phyloP scores from a whole-genome alignment of 2,113 vertebrate genomes.

The Lasiurus borealis region DNA sequence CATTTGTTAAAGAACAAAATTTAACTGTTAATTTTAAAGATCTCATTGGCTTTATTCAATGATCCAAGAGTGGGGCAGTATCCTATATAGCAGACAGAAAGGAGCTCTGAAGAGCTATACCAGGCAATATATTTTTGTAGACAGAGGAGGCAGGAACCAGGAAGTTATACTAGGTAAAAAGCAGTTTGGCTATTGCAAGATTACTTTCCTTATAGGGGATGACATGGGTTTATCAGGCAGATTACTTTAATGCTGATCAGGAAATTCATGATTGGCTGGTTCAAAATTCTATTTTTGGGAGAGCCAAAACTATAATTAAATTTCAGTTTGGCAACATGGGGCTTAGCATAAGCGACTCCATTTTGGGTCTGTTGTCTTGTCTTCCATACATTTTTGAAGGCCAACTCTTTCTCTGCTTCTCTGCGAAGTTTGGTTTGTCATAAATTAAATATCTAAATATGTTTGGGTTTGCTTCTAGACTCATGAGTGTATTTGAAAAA shows the following conservation, averaged over 20 bases:
- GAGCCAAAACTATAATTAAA: background rate
- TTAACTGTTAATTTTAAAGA: background rate
- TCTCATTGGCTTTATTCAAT: background rate
- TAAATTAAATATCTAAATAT: constrained; percentile 26
- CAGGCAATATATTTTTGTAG: background rate
- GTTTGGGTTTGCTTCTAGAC: background rate
- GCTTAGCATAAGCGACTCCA: background rate
- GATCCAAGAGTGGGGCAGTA: background rate
- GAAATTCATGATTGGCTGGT: background rate
- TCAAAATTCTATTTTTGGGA: constrained; percentile 32
- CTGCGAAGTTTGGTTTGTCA: background rate
- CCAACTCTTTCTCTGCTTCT: background rate
- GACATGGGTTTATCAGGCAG: background rate
- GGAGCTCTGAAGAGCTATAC: background rate
- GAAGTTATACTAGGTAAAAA: background rate
- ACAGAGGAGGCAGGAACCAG: background rate
- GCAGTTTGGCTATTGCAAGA: background rate
- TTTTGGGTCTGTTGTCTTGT: background rate
- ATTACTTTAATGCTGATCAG: background rate
- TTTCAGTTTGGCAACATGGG: background rate
- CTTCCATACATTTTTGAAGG: constrained; percentile 16
- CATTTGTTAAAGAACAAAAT: constrained; percentile 12
- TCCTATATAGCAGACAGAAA: background rate
- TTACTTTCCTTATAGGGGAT: constrained; percentile 14
- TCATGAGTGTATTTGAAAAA: constrained; percentile 13